phyloP scores from a whole-genome alignment of 2,888 invertebrate species.

The Corbicula japonica region DNA sequence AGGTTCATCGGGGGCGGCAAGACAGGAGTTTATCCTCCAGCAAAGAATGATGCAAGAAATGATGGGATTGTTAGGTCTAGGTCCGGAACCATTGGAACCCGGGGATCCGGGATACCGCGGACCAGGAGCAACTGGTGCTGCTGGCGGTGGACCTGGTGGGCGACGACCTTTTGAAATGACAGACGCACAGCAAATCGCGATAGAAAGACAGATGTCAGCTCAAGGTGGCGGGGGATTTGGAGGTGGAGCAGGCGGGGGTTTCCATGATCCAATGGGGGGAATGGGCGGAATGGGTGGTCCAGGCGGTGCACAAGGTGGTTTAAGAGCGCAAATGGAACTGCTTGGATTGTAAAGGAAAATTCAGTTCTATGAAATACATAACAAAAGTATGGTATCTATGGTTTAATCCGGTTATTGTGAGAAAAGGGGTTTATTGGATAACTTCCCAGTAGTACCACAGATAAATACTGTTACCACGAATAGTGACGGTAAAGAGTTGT shows the following conservation, averaged over 20 bases:
- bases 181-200: slow-evolving; percentile 48
- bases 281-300: slow-evolving; percentile 11
- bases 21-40: slow-evolving; percentile 60
- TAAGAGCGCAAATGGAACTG: slow-evolving; percentile 49
- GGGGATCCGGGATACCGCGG: slow-evolving; percentile 63
- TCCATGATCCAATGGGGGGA: slow-evolving; percentile 19
- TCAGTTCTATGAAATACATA: not conserved
- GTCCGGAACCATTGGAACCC: slow-evolving; percentile 63
- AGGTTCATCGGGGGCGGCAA: slow-evolving; percentile 9
- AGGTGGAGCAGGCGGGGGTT: slow-evolving; percentile 15
- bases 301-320: slow-evolving; percentile 7
- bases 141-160: slow-evolving; percentile 9
- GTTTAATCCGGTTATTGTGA: no score
- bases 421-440: no score
- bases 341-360: slow-evolving; percentile 46
- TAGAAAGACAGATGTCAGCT: slow-evolving; percentile 25
- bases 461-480: no score
- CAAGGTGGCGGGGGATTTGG: slow-evolving; percentile 22
- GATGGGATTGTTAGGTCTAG: slow-evolving; percentile 59
- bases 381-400: no score
- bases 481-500: no score
- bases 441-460: no score
- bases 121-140: slow-evolving; percentile 32
- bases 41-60: slow-evolving; percentile 59
- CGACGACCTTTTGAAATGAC: slow-evolving; percentile 35